phyloP scores from a whole-genome alignment of 2,797 vertebrate species.

The Chloroceryle inda region DNA sequence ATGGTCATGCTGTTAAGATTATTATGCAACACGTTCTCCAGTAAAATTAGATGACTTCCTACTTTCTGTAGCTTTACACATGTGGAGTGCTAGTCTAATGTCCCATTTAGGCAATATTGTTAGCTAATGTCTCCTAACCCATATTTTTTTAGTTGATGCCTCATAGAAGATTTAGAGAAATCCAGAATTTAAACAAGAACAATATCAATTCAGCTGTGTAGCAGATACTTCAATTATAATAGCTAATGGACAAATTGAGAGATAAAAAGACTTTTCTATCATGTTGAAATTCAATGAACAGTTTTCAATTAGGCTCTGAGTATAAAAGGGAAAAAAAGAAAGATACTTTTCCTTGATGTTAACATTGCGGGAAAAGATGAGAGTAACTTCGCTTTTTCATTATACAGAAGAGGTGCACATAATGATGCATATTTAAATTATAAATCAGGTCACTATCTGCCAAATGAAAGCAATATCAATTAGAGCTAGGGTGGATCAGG shows the following conservation, averaged over 20 bases:
- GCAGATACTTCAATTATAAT: conserved; percentile 87
- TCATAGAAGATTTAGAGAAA: conserved; percentile 79
- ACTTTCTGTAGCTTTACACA: conserved; percentile 64
- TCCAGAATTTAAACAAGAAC: conserved; percentile 83
- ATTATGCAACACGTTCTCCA: conserved; percentile 77
- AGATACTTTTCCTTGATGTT: conserved; percentile 86
- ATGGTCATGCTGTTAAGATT: conserved; percentile 81
- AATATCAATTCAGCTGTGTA: conserved; percentile 82
- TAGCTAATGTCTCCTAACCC: conserved; percentile 17
- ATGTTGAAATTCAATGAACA: conserved; percentile 86
- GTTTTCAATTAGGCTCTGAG: conserved; percentile 86
- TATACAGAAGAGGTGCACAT: conserved; percentile 84
- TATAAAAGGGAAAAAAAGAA: conserved; percentile 82
- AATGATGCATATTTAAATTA: conserved; percentile 88
- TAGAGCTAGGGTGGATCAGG: conserved; percentile 84
- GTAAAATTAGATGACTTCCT: conserved; percentile 74
- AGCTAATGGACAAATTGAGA: conserved; percentile 87
- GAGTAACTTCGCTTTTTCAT: conserved; percentile 84
- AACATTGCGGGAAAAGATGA: conserved; percentile 84
- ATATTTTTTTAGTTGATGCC: conserved; percentile 53
- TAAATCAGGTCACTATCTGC: conserved; percentile 88
- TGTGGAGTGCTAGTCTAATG: conserved; percentile 28
- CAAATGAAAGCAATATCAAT: conserved; percentile 89
- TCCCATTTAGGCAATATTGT: conserved; percentile 19
- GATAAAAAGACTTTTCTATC: conserved; percentile 87